These are phyloP conservation scores for Eriocheir sinensis DNA, from an alignment of 1,140 invertebrate species.

Conservation along the genomic window DNA sequence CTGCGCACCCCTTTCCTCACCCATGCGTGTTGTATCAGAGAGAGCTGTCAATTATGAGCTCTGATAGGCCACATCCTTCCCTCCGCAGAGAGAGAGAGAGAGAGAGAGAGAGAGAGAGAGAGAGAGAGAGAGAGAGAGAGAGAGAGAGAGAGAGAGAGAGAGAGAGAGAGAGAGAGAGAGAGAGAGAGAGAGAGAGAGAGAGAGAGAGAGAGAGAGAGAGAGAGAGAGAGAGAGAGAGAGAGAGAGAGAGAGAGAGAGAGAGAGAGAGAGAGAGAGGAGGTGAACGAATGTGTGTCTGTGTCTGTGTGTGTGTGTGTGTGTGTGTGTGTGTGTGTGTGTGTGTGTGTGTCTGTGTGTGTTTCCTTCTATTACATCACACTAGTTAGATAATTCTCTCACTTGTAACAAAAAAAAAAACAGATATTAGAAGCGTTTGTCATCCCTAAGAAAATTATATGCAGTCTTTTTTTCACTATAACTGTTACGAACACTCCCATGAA, in stretches of 20 bases:
- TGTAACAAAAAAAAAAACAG: too few relatives aligned
- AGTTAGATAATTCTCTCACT: too few relatives aligned
- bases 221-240: background rate
- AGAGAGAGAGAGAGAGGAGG: background rate
- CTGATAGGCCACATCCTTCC: background rate
- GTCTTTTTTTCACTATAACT: too few relatives aligned
- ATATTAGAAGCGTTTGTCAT: too few relatives aligned
- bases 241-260: slow-evolving; percentile 31
- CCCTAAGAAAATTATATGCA: too few relatives aligned
- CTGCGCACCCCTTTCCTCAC: background rate
- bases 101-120: background rate
- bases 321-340: slow-evolving; percentile 41
- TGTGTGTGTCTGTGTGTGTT: background rate
- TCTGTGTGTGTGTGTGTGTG: slow-evolving; percentile 25
- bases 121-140: slow-evolving; percentile 44
- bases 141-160: background rate
- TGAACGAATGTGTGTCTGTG: background rate
- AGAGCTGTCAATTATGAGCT: slow-evolving; percentile 2
- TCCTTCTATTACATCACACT: too few relatives aligned
- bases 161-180: background rate
- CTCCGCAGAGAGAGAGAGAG: background rate
- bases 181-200: slow-evolving; percentile 44
- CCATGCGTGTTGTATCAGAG: background rate
- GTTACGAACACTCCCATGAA: too few relatives aligned
- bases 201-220: background rate